Conservation (phyloP, 2,113 vertebrate species). For the Xiphias gladius region DNA sequence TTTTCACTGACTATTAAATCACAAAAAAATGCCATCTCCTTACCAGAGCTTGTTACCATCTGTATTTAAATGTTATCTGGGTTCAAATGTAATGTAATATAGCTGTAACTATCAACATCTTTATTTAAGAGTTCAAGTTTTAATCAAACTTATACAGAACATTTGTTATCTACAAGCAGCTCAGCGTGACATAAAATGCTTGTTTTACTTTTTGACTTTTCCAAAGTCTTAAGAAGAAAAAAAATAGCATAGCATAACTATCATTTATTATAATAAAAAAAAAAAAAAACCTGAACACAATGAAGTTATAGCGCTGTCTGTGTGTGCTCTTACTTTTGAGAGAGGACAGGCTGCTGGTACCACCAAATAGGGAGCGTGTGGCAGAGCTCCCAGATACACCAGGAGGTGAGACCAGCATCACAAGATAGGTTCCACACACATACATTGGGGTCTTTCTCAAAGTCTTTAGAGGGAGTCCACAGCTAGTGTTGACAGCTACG, state of each 20-base stretch:
- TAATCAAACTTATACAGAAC: not conserved
- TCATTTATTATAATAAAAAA: not conserved
- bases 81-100: no score
- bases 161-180: not conserved
- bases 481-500: constrained; percentile 94
- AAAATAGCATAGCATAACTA: not conserved
- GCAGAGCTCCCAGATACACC: constrained; percentile 97
- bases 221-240: not conserved
- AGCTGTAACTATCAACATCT: no score
- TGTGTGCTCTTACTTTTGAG: constrained; percentile 91
- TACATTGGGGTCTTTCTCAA: constrained; percentile 96
- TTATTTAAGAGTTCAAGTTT: no score
- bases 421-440: constrained; percentile 95
- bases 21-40: not conserved
- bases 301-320: not conserved
- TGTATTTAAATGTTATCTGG: no score
- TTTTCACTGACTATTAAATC: not conserved
- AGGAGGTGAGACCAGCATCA: constrained; percentile 96
- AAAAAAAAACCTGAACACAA: not conserved
- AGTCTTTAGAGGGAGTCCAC: constrained; percentile 95
- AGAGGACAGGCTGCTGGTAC: constrained; percentile 94
- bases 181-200: not conserved
- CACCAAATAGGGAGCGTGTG: constrained; percentile 96
- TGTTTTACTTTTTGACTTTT: not conserved
- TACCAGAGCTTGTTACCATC: not conserved